phyloP scores from a whole-genome alignment of 2,888 invertebrate genomes.

The Anorthoa munda region DNA sequence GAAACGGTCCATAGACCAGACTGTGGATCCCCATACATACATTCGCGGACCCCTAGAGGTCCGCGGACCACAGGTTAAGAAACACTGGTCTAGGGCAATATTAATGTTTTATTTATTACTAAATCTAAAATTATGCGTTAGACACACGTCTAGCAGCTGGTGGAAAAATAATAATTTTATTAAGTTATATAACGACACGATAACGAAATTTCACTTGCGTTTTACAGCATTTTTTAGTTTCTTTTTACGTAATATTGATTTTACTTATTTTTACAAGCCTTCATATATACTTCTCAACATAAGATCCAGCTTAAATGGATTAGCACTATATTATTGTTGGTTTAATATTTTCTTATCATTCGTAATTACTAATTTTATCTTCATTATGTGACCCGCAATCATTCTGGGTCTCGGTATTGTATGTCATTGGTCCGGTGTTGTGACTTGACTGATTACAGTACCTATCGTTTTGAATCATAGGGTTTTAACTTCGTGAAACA shows the following conservation, averaged over 20 bases:
- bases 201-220: constrained; percentile 50
- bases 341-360: constrained; percentile 76
- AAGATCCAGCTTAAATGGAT: constrained; percentile 65
- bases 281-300: constrained; percentile 28
- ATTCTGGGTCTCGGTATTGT: constrained; percentile 78
- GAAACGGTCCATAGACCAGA: no score
- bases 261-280: constrained; percentile 17
- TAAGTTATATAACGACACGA: constrained; percentile 51
- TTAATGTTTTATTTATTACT: background rate
- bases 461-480: constrained; percentile 55
- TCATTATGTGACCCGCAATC: constrained; percentile 78
- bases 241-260: constrained; percentile 39
- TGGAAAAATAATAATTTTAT: constrained; percentile 40
- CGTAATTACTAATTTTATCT: constrained; percentile 79
- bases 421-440: constrained; percentile 76
- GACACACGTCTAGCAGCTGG: constrained; percentile 28
- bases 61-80: no score
- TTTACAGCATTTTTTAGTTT: constrained; percentile 42
- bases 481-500: constrained; percentile 39
- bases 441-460: constrained; percentile 69
- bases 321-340: constrained; percentile 71
- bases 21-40: no score
- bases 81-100: background rate
- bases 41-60: no score
- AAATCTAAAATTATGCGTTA: constrained; percentile 16